Evolutionary conservation across 2,797 vertebrate genomes (phyloP), one percentile per base, ranked within the genome.

Genomic region (Rhynchonycteris naso): DNA sequence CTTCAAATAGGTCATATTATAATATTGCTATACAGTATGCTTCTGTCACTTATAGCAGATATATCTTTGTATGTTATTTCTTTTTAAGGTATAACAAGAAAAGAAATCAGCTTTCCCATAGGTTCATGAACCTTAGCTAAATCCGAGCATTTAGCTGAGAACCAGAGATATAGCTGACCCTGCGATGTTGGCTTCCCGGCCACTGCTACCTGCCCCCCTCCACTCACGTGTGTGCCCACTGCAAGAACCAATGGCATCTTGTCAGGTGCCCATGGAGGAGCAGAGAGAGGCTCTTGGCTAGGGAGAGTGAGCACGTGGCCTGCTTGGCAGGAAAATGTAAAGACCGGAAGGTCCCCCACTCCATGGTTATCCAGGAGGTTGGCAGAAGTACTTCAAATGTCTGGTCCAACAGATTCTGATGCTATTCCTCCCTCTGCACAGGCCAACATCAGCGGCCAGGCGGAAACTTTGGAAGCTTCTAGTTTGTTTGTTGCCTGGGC

Each of bases 271-370:
- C 4, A 0, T 26, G 82, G 96, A 66, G 63, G 65, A 76, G 28
- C 43, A 80, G 82, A 56, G 92, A 95, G 26, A 54, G 21, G 47
- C 24, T 95, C 90, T 95, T 93, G 82, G 82, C 66, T 0, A 11
- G 50, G 93, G 19, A 65, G 9, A 28, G 11, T 26, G 3, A 92
- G 85, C 21, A 24, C 9, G 2, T 65, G 82, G 85, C 80, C 97
- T 84, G 68, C 87, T 38, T 95, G 95, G 61, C 91, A 96, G 94
- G 33, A 90, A 50, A 69, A 72, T 21, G 56, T 14, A 18, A 14
- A 78, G 66, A 74, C 69, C 1, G 58, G 61, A 72, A 89, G 79
- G 56, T 72, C 63, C 71, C 89, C 56, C 66, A 79, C 88, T 90
- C 61, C 54, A 5, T 43, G 80, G 50, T 79, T 33, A 56, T 22